A percentile compares a stretch with the other conserved stretches of the same genome.
phyloP scores from a whole-genome alignment of 2,797 vertebrate species.

The Hippocampus kuda region DNA sequence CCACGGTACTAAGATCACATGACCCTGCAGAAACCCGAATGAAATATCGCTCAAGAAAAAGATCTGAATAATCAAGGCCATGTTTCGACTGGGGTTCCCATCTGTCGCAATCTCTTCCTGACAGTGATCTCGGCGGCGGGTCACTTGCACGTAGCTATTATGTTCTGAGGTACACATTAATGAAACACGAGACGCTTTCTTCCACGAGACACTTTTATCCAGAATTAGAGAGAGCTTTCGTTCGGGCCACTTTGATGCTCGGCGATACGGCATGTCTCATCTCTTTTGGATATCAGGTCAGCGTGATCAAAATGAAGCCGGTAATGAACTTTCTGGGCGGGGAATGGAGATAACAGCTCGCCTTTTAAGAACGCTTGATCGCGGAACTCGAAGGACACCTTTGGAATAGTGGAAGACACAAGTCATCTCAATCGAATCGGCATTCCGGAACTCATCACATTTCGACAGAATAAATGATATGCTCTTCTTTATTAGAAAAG shows the following conservation, averaged over 20 bases:
- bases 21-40: not conserved
- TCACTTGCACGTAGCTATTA: not conserved
- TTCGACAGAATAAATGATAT: not conserved
- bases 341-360: not conserved
- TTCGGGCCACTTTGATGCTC: not conserved
- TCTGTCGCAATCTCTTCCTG: not conserved
- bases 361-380: not conserved
- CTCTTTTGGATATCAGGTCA: not conserved
- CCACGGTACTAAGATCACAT: no score
- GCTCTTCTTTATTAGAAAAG: not conserved
- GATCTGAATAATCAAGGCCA: not conserved
- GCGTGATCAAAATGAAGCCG: not conserved
- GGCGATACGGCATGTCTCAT: not conserved
- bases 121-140: not conserved
- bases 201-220: constrained; percentile 4
- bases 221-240: constrained; percentile 1
- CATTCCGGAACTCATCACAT: not conserved
- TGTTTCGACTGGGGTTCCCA: not conserved
- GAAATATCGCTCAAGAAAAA: constrained; percentile 1
- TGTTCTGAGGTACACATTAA: constrained; percentile 6
- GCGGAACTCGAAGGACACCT: not conserved
- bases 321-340: not conserved
- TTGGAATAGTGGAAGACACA: not conserved
- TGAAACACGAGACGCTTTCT: not conserved
- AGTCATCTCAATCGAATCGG: not conserved